Base-by-base conservation (phyloP, 1,140 invertebrate species). In the Drosophila kanapiae region DNA sequence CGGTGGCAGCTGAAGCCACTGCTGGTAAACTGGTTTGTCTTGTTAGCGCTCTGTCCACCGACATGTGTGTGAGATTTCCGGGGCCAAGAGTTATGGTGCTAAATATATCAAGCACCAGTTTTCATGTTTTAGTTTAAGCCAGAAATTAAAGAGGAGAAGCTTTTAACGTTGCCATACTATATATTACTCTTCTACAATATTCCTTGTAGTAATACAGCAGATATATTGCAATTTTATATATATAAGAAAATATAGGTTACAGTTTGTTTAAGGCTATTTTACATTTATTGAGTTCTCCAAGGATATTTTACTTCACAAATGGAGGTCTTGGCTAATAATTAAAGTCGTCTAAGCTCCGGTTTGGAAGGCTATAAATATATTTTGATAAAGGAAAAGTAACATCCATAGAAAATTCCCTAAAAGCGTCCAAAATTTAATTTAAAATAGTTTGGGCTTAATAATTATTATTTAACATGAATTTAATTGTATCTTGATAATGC, bases 11-110 rank as follows among this genome's bases (percentile, higher is more conserved):
- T 14, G 68, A 70, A 57, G 53, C 65, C 38, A 37, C 68, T 71
- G 51, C 49, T 71, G 65, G 45, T 67, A 70, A 70, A 35, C 67
- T 51, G 53, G 35, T 37, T 49, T 60, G 67, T 72, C 69, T 72
- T 72, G 69, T 72, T 72, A 72, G 68, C 69, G 68, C 49, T 72
- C 42, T 45, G 37, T n/a, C 53, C 42, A 10, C 18, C 37, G 37
- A 37, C 43, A 72, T n/a, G n/a, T 72, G 67, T 71, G 43, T 59
- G 69, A 18, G 53, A 71, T 59, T 71, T 71, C 29, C 43, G 13
- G 23, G 14, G 10, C 67, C 33, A 29, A 48, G 43, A 72, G 54
- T 42, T 71, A 72, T 72, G 67, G 38, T 11, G 14, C 4, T n/a
- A 70, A 54, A 33, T 70, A 43, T 31, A 70, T 67, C 62, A 43